phyloP scores from a whole-genome alignment of 2,797 vertebrate species.

The Galagoides demidoff region DNA sequence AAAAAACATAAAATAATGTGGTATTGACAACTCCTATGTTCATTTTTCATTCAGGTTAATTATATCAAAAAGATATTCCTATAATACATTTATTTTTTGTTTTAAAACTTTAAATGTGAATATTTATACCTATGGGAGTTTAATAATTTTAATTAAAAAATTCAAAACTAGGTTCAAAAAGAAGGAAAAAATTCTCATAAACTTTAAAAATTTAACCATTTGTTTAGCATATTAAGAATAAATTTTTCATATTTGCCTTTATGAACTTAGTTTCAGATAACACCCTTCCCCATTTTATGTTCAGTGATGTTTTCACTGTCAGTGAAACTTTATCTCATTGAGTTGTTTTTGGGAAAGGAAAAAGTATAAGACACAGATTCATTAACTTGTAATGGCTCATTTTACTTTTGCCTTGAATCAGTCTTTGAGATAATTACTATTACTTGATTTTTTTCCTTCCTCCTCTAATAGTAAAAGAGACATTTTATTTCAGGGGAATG shows the following conservation, averaged over 20 bases:
- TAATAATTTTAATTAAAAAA: conserved; percentile 18
- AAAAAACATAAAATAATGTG: conserved; percentile 44
- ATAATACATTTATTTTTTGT: background rate
- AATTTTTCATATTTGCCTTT: background rate
- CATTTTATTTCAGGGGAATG: conserved; percentile 70
- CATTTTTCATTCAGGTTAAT: conserved; percentile 31
- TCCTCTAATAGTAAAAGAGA: background rate
- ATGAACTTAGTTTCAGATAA: conserved; percentile 7
- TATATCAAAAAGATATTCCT: background rate
- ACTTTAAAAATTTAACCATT: background rate
- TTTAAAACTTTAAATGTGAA: conserved; percentile 34
- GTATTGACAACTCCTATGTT: background rate
- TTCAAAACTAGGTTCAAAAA: background rate
- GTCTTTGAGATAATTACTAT: conserved; percentile 10
- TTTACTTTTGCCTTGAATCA: conserved; percentile 43
- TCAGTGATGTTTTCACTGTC: conserved; percentile 21
- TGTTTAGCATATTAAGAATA: background rate
- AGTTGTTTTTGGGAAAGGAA: background rate
- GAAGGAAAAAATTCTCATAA: background rate
- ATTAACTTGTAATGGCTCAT: conserved; percentile 25
- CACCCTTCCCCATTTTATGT: background rate
- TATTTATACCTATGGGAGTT: conserved; percentile 34
- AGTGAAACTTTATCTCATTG: conserved; percentile 52
- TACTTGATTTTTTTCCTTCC: conserved; percentile 51
- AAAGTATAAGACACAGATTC: background rate